Percentiles rank a stretch among this genome's conserved stretches.
phyloP scores from a whole-genome alignment of 1,140 invertebrate species.

The Meloidogyne exigua region DNA sequence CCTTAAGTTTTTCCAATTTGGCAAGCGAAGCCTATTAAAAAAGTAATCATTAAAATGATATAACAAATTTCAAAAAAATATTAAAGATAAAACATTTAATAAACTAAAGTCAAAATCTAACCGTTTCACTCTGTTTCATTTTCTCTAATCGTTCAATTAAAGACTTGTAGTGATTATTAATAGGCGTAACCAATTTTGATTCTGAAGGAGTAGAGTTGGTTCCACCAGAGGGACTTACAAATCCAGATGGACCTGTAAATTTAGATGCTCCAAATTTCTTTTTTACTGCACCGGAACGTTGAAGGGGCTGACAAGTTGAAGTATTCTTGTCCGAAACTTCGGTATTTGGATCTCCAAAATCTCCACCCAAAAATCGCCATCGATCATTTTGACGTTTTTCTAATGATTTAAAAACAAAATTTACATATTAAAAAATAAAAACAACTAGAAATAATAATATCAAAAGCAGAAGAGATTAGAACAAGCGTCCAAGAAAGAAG shows the following conservation, averaged over 20 bases:
- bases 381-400: slow-evolving; percentile 20
- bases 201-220: neutral
- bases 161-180: slow-evolving; percentile 9
- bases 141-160: neutral
- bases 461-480: slow-evolving; percentile 12
- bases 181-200: slow-evolving; percentile 3
- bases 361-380: slow-evolving; percentile 9
- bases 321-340: neutral
- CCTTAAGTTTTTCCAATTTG: neutral
- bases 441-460: slow-evolving; percentile 13
- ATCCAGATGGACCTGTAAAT: neutral
- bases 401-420: neutral
- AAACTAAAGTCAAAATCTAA: neutral
- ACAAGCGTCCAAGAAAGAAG: slow-evolving; percentile 11
- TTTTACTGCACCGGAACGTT: neutral
- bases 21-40: neutral
- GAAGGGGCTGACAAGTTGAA: neutral
- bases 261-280: neutral
- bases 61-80: too few species aligned
- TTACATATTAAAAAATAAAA: neutral
- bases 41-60: neutral
- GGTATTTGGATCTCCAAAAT: neutral
- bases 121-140: slow-evolving; percentile 12
- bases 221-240: neutral
- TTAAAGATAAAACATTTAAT: too few species aligned